phyloP scores from a whole-genome alignment of 1,140 invertebrate species.

The Schlechtendalia chinensis region DNA sequence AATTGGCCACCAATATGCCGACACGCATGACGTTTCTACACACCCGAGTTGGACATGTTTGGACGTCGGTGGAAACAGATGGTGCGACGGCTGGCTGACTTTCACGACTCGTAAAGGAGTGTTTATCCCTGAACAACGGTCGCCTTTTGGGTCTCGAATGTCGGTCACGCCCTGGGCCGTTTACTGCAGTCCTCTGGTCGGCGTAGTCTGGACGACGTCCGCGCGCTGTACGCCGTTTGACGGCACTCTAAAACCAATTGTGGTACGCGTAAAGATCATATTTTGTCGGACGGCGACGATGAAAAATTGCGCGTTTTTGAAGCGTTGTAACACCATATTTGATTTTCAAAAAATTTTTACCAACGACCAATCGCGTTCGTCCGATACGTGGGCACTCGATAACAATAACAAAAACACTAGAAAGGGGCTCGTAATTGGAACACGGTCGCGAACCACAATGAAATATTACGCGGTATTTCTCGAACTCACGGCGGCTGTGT shows the following conservation, averaged over 20 bases:
- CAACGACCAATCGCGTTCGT: slow-evolving; percentile 40
- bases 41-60: slow-evolving; percentile 39
- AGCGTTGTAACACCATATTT: slow-evolving; percentile 47
- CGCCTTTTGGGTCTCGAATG: background rate
- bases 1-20: no score
- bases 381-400: slow-evolving; percentile 48
- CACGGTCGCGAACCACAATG: no score
- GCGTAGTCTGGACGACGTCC: background rate
- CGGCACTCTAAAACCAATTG: background rate
- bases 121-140: background rate
- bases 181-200: background rate
- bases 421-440: slow-evolving; percentile 34
- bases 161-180: slow-evolving; percentile 5
- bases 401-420: slow-evolving; percentile 35
- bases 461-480: background rate
- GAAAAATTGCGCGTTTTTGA: slow-evolving; percentile 45
- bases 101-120: background rate
- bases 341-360: slow-evolving; percentile 48
- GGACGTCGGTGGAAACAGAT: no score
- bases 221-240: background rate
- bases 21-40: background rate
- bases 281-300: background rate
- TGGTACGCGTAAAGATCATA: background rate
- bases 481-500: background rate
- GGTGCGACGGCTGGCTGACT: background rate